A percentile compares a stretch with the other conserved stretches of the same genome.
These are phyloP conservation scores for Coelopa pilipes DNA, from an alignment of 2,888 invertebrate genomes.

Conservation along the genomic window DNA sequence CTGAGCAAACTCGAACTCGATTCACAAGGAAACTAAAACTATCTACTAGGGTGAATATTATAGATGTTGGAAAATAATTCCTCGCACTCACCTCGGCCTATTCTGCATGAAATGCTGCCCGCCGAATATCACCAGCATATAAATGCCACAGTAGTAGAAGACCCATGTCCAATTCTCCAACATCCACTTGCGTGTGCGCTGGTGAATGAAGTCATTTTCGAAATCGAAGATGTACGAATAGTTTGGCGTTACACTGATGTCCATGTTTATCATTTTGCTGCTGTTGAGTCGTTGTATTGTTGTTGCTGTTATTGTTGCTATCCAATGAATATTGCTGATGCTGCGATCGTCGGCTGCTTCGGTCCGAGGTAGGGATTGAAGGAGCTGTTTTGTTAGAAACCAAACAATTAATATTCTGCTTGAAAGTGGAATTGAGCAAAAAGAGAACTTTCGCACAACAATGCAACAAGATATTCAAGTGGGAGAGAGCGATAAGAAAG, in stretches of 20 bases:
- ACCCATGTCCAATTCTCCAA: conserved; percentile 94
- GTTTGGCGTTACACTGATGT: conserved; percentile 78
- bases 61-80: too few relatives aligned
- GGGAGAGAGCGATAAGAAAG: too few relatives aligned
- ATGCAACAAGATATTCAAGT: too few relatives aligned
- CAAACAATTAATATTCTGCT: too few relatives aligned
- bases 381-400: neutral
- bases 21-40: too few relatives aligned
- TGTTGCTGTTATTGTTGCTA: neutral
- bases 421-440: too few relatives aligned
- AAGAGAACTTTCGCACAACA: too few relatives aligned
- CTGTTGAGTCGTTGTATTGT: neutral
- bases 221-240: conserved; percentile 96
- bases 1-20: too few relatives aligned
- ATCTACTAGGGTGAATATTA: too few relatives aligned
- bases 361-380: neutral
- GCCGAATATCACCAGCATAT: conserved; percentile 93
- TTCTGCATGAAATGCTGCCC: conserved; percentile 94
- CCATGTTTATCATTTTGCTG: conserved; percentile 67
- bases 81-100: conserved; percentile 75
- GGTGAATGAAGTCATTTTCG: conserved; percentile 93
- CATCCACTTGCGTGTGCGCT: conserved; percentile 93
- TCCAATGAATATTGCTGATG: neutral
- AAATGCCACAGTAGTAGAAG: conserved; percentile 86
- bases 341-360: neutral